A percentile compares a stretch with the other conserved stretches of the same genome.
Evolutionary conservation across 2,113 vertebrate species (phyloP).

Genomic region (Haplotaxodon microlepis): DNA sequence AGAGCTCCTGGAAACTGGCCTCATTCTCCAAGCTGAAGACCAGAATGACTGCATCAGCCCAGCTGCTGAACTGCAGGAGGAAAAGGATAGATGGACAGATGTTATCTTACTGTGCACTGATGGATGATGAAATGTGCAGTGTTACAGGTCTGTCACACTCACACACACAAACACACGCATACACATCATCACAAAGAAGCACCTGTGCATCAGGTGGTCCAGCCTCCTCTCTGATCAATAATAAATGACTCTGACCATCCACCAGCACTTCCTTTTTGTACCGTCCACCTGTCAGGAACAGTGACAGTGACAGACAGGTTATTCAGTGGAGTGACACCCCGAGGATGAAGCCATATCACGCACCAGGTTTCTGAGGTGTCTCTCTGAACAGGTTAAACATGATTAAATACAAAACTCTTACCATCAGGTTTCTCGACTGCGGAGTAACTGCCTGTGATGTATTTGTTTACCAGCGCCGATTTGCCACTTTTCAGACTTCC

Average conservation of each 20-base stretch:
- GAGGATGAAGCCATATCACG: neutral
- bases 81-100: neutral
- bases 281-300: conserved; percentile 75
- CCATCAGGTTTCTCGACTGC: conserved; percentile 84
- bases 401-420: conserved; percentile 37
- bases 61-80: conserved; percentile 81
- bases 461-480: conserved; percentile 87
- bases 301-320: neutral
- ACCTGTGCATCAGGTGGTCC: conserved; percentile 86
- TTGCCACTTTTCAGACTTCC: conserved; percentile 86
- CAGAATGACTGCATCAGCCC: conserved; percentile 90
- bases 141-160: neutral
- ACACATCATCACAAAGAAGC: neutral
- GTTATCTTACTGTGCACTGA: neutral
- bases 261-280: conserved; percentile 91
- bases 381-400: neutral
- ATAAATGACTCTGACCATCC: conserved; percentile 88
- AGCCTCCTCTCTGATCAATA: conserved; percentile 90
- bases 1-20: conserved; percentile 87
- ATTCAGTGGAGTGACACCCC: neutral
- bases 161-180: neutral
- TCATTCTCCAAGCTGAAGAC: conserved; percentile 97
- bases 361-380: neutral
- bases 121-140: neutral
- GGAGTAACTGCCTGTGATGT: conserved; percentile 88